Evolutionary conservation across 2,797 vertebrate genomes (phyloP).

Genomic region (Astyanax mexicanus): DNA sequence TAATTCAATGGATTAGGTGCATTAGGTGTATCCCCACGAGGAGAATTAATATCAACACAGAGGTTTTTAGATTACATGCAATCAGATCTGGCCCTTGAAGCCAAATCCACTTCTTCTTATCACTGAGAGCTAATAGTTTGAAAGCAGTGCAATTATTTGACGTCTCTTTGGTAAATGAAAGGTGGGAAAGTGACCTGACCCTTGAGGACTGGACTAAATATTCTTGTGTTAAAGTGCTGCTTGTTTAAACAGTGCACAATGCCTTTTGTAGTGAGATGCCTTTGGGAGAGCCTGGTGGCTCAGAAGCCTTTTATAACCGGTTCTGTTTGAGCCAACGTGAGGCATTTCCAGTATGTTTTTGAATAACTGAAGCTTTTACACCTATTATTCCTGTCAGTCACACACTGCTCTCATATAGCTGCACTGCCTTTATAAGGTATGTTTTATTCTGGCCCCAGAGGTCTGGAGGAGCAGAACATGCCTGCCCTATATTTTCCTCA

Average conservation of each 20-base stretch:
- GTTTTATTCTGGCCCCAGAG: not conserved
- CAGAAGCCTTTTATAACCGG: not conserved
- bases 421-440: not conserved
- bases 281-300: not conserved
- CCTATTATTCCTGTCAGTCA: not conserved
- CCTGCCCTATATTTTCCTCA: constrained; percentile 29
- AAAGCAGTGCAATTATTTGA: not conserved
- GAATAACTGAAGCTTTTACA: too few relatives aligned
- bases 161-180: not conserved
- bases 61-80: not conserved
- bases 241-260: too few relatives aligned
- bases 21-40: too few relatives aligned
- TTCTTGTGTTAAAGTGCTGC: not conserved
- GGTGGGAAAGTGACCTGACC: not conserved
- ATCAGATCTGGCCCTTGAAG: not conserved
- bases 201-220: not conserved
- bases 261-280: not conserved
- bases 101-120: not conserved
- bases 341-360: not conserved
- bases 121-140: not conserved
- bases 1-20: too few relatives aligned
- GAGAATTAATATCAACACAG: too few relatives aligned
- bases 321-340: not conserved
- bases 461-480: not conserved
- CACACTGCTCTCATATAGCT: not conserved